A percentile compares a stretch with the other conserved stretches of the same genome.
These are phyloP conservation scores for Stenichneumon culpator DNA, from an alignment of 2,888 invertebrate genomes.

Conservation along the genomic window DNA sequence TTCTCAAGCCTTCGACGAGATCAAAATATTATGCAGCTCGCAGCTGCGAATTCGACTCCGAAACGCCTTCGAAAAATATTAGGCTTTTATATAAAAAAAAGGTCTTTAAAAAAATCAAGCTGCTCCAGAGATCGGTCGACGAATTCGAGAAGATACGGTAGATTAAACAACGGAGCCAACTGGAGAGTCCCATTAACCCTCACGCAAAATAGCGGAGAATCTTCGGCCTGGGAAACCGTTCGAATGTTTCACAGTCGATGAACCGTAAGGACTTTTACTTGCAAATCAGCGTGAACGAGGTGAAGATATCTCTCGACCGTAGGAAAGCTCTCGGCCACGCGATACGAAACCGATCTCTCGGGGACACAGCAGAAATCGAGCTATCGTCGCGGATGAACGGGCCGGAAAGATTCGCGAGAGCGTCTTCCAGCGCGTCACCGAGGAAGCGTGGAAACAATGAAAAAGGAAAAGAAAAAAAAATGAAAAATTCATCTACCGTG, in stretches of 20 bases:
- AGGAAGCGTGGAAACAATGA: slow-evolving; percentile 45
- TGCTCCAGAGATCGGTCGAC: slow-evolving; percentile 22
- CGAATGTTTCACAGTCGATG: slow-evolving; percentile 54
- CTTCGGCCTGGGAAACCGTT: slow-evolving; percentile 52
- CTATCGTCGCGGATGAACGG: slow-evolving; percentile 27
- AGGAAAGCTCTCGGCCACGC: slow-evolving; percentile 22
- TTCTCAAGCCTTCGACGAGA: slow-evolving; percentile 14
- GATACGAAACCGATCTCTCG: slow-evolving; percentile 6
- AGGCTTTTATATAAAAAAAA: background rate
- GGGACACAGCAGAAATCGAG: slow-evolving; percentile 7
- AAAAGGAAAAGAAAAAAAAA: slow-evolving; percentile 7
- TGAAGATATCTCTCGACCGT: slow-evolving; percentile 7
- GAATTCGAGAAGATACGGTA: slow-evolving; percentile 59
- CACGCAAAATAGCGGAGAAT: slow-evolving; percentile 28
- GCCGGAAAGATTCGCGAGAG: slow-evolving; percentile 37
- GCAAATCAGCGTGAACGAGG: slow-evolving; percentile 42
- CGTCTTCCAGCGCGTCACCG: background rate
- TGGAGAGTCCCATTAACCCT: slow-evolving; percentile 19
- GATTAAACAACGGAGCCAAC: slow-evolving; percentile 58
- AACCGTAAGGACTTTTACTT: slow-evolving; percentile 67
- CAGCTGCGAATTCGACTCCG: background rate
- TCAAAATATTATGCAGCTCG: slow-evolving; percentile 25
- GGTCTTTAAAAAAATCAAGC: slow-evolving; percentile 18
- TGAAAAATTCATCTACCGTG: slow-evolving; percentile 13
- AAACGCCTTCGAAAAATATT: background rate